Evolutionary conservation across 2,797 vertebrate species (phyloP).

Genomic region (Myotis daubentonii): DNA sequence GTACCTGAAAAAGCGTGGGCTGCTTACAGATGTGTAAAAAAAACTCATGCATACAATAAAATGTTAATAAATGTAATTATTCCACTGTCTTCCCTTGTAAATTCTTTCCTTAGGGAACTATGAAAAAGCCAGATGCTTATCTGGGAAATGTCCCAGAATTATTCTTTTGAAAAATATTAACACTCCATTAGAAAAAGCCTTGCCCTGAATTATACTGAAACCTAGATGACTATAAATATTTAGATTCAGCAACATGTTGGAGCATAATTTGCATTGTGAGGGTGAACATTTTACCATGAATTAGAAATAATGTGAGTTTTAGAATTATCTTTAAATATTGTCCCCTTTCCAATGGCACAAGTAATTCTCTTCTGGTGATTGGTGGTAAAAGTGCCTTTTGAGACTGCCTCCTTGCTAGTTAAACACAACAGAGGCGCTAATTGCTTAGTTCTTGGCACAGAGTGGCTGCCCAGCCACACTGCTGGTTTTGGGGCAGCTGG

Average conservation of each 20-base stretch:
- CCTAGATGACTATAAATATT: conserved; percentile 4
- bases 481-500: not conserved
- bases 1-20: conserved; percentile 54
- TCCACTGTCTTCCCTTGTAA: conserved; percentile 53
- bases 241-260: conserved; percentile 47
- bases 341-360: not conserved
- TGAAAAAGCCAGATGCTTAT: conserved; percentile 71
- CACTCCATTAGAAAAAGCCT: conserved; percentile 17
- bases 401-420: not conserved
- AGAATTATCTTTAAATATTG: conserved; percentile 19
- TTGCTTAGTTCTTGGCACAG: not conserved
- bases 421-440: not conserved
- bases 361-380: not conserved
- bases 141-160: conserved; percentile 72
- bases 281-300: conserved; percentile 5
- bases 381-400: not conserved
- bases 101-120: conserved; percentile 63
- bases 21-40: conserved; percentile 58
- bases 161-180: conserved; percentile 77
- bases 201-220: conserved; percentile 50
- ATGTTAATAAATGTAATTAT: conserved; percentile 77
- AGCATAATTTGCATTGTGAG: conserved; percentile 54
- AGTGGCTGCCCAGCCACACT: not conserved
- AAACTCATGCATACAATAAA: conserved; percentile 68
- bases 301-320: conserved; percentile 9